phyloP scores from a whole-genome alignment of 2,797 vertebrate species.

The Ataeniobius toweri region DNA sequence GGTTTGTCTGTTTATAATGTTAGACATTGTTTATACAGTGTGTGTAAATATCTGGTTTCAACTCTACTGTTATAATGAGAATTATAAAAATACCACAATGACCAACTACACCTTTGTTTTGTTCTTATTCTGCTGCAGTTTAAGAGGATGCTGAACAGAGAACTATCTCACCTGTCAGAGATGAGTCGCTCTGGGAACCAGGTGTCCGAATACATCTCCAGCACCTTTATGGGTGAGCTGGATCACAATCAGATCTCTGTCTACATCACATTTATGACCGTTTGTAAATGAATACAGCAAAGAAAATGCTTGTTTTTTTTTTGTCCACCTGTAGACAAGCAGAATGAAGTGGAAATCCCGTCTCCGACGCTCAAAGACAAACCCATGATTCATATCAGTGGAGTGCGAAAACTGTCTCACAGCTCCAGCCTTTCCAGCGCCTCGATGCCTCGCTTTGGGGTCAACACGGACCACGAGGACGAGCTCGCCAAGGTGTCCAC shows the following conservation, averaged over 20 bases:
- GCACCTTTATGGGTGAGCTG: constrained; percentile 88
- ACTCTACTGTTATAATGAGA: too few relatives aligned
- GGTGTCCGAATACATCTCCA: constrained; percentile 93
- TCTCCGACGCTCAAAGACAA: constrained; percentile 86
- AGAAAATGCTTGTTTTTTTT: constrained; percentile 13
- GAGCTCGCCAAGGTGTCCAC: constrained; percentile 81
- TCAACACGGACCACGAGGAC: constrained; percentile 88
- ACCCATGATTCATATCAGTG: constrained; percentile 87
- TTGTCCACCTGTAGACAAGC: constrained; percentile 68
- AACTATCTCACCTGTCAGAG: constrained; percentile 89
- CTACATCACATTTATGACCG: not conserved
- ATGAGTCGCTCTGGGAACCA: constrained; percentile 94
- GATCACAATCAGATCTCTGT: constrained; percentile 8
- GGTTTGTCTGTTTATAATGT: not conserved
- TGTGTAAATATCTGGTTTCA: not conserved
- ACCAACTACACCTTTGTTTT: constrained; percentile 1
- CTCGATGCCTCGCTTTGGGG: constrained; percentile 85
- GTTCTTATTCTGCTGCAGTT: constrained; percentile 57
- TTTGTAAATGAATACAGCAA: constrained; percentile 4
- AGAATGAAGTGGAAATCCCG: constrained; percentile 88
- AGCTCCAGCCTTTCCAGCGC: constrained; percentile 82
- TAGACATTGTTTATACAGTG: not conserved
- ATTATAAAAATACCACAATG: not conserved
- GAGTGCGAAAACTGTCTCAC: constrained; percentile 84
- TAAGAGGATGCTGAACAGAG: constrained; percentile 89